Conservation (phyloP, 37 sponge, comb jelly and placozoan species). For the Mnemiopsis leidyi region DNA sequence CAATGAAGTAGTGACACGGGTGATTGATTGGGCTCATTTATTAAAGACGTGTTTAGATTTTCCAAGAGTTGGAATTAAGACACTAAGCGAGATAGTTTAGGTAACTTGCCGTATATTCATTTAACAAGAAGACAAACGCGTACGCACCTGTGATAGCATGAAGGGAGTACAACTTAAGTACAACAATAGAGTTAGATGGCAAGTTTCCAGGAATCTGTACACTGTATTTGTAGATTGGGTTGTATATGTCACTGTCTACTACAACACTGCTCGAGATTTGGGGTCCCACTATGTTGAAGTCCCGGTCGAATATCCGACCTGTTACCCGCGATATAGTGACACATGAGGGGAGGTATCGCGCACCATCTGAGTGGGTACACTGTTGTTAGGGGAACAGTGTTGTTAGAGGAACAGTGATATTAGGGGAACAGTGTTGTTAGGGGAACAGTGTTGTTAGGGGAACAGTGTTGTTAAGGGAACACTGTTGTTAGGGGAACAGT, state of each 20-base stretch:
- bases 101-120: no score
- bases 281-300: constrained; percentile 39
- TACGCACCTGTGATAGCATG: constrained; percentile 3
- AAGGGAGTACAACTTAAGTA: constrained; percentile 20
- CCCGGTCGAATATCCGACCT: constrained; percentile 35
- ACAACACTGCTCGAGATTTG: constrained; percentile 26
- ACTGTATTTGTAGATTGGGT: constrained; percentile 59
- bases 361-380: constrained; percentile 37
- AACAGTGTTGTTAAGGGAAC: not conserved
- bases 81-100: no score
- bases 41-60: no score
- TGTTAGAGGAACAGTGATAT: not conserved
- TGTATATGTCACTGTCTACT: constrained; percentile 46
- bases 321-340: constrained; percentile 48
- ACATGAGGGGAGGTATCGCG: constrained; percentile 49
- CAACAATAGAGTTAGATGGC: constrained; percentile 6
- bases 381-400: not conserved
- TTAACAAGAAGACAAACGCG: no score
- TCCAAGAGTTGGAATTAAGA: no score
- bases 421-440: not conserved
- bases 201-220: constrained; percentile 21
- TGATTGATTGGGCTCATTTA: no score
- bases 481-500: no score
- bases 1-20: no score
- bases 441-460: not conserved